phyloP scores from a whole-genome alignment of 2,888 invertebrate genomes.

The Trachelus tabidus region DNA sequence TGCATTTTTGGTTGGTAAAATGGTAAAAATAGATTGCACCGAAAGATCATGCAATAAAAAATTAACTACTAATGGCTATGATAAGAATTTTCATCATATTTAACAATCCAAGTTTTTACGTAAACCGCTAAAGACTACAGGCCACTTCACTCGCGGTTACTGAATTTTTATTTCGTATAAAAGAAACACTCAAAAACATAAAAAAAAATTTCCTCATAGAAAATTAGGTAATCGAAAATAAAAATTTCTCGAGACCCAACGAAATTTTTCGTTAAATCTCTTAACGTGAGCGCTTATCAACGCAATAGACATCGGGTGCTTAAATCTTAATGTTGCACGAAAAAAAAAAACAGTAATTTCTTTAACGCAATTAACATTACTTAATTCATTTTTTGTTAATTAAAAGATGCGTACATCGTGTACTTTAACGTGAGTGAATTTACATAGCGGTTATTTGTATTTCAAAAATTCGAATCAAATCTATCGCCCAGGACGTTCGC shows the following conservation, averaged over 20 bases:
- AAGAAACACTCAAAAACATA: background rate
- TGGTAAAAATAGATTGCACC: constrained; percentile 46
- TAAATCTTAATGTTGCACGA: background rate
- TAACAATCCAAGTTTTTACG: constrained; percentile 18
- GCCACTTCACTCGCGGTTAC: constrained; percentile 9
- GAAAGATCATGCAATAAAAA: constrained; percentile 33
- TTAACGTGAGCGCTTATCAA: background rate
- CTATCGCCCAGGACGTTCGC: background rate
- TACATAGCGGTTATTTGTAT: background rate
- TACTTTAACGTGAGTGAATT: background rate
- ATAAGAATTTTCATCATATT: constrained; percentile 20
- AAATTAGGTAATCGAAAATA: background rate
- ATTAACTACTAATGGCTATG: constrained; percentile 21
- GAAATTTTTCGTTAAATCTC: background rate
- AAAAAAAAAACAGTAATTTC: background rate
- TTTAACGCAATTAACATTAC: background rate
- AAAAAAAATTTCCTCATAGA: background rate
- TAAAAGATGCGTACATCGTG: background rate
- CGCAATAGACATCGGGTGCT: background rate
- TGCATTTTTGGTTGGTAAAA: constrained; percentile 40
- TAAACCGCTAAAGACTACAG: constrained; percentile 15
- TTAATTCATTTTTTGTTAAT: background rate
- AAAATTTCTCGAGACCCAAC: background rate
- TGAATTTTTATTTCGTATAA: constrained; percentile 8
- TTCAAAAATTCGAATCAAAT: background rate